A percentile compares a stretch with the other conserved stretches of the same genome.
These are phyloP conservation scores for Eupsittula cactorum DNA, from an alignment of 2,113 vertebrate genomes.

Conservation along the genomic window DNA sequence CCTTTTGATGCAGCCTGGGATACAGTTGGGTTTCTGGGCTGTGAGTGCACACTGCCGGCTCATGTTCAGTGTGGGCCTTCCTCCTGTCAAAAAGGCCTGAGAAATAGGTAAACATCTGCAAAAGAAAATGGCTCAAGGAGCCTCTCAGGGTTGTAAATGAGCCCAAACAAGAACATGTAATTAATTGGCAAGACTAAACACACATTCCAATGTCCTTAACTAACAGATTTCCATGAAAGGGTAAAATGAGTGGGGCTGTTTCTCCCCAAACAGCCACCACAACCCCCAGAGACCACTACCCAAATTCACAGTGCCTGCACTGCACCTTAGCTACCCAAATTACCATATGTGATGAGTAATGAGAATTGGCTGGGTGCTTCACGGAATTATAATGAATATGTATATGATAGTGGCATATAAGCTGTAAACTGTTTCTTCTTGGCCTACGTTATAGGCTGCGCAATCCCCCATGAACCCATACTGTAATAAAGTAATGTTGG, in stretches of 20 bases:
- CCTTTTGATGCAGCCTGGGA: background rate
- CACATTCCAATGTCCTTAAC: background rate
- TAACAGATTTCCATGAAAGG: background rate
- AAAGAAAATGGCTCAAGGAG: background rate
- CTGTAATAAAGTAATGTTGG: background rate
- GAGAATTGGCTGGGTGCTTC: background rate
- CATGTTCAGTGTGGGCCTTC: background rate
- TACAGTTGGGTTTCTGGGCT: background rate
- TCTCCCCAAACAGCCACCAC: background rate
- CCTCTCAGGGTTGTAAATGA: background rate
- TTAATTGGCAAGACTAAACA: background rate
- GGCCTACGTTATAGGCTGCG: background rate
- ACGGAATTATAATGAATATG: background rate
- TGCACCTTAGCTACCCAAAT: background rate
- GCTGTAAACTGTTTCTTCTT: background rate
- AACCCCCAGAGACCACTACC: background rate
- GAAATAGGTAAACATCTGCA: background rate
- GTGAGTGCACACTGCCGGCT: rapidly evolving
- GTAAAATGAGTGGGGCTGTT: background rate
- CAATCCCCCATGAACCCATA: background rate
- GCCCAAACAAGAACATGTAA: background rate
- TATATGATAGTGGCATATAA: background rate
- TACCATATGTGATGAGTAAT: background rate
- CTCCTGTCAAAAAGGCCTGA: background rate
- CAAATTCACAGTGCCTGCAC: background rate